Conservation (phyloP, 92 coral and sea anemone genomes). For the Phenganax stokvisi region DNA sequence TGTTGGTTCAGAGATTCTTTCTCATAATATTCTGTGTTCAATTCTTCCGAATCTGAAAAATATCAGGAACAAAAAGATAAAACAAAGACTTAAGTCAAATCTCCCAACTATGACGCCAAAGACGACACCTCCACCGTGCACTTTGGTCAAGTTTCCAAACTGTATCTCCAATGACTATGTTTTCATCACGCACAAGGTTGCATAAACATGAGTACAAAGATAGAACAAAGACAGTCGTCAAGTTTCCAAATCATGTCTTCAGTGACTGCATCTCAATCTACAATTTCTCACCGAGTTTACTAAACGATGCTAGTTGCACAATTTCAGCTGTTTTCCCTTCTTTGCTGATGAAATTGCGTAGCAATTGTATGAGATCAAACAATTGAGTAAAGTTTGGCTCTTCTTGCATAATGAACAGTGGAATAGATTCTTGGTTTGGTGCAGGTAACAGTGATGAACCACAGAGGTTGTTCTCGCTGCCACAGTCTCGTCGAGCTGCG, state of each 20-base stretch:
- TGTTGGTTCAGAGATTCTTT: conserved; percentile 16
- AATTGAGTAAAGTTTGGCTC: conserved; percentile 78
- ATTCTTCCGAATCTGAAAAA: conserved; percentile 20
- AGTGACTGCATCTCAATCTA: too few species aligned
- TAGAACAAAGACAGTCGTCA: neutral
- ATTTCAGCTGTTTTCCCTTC: conserved; percentile 33
- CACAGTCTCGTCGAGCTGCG: conserved; percentile 71
- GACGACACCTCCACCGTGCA: too few species aligned
- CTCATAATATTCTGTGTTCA: conserved; percentile 25
- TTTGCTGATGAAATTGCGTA: conserved; percentile 58
- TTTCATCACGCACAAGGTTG: too few species aligned
- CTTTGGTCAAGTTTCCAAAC: too few species aligned
- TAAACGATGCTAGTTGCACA: conserved; percentile 21
- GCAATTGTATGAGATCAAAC: conserved; percentile 72
- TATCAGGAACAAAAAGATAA: too few species aligned
- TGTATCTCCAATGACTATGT: too few species aligned
- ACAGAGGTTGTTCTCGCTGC: conserved; percentile 68
- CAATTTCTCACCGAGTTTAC: conserved; percentile 17
- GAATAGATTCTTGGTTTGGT: conserved; percentile 76
- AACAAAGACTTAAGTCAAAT: too few species aligned
- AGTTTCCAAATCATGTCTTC: too few species aligned
- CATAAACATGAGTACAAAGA: neutral
- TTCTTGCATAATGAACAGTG: conserved; percentile 78
- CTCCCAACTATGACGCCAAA: too few species aligned
- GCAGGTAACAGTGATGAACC: conserved; percentile 85